Evolutionary conservation across 2,888 invertebrate species (phyloP).

Genomic region (Trissonchulus sp.): DNA sequence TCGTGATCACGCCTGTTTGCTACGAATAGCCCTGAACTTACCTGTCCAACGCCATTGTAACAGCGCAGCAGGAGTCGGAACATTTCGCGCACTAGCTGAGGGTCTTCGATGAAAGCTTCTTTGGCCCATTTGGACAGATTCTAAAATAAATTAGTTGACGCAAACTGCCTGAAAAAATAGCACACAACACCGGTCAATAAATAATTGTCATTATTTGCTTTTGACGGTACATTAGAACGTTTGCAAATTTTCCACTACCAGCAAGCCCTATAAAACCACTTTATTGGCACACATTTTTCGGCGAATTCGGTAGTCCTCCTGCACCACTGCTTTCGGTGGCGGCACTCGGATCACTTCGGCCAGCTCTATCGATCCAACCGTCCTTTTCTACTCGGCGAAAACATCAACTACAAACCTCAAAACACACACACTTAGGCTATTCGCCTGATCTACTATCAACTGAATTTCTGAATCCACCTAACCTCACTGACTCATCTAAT

Average conservation of each 20-base stretch:
- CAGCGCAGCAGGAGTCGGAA: slow-evolving; percentile 86
- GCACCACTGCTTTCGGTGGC: slow-evolving; percentile 21
- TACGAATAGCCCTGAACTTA: slow-evolving; percentile 45
- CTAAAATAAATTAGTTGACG: slow-evolving; percentile 66
- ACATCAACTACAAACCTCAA: too few species aligned
- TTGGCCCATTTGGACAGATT: slow-evolving; percentile 82
- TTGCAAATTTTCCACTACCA: too few species aligned
- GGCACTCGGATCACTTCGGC: slow-evolving; percentile 30
- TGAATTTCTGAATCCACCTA: too few species aligned
- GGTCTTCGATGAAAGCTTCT: slow-evolving; percentile 85
- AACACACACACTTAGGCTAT: too few species aligned
- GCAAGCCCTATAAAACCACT: too few species aligned
- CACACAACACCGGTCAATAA: too few species aligned
- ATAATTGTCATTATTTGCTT: too few species aligned
- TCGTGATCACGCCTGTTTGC: too few species aligned
- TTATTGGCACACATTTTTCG: neutral
- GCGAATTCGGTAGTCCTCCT: slow-evolving; percentile 11
- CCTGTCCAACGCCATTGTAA: slow-evolving; percentile 90
- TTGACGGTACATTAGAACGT: too few species aligned
- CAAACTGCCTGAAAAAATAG: slow-evolving; percentile 31
- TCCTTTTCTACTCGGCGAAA: slow-evolving; percentile 32
- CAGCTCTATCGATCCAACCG: slow-evolving; percentile 34
- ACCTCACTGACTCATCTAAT: too few species aligned
- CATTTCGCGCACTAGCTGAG: slow-evolving; percentile 94
- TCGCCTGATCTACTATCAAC: too few species aligned